Conservation (phyloP, 1,140 invertebrate genomes). For the Drosophila bifasciata region DNA sequence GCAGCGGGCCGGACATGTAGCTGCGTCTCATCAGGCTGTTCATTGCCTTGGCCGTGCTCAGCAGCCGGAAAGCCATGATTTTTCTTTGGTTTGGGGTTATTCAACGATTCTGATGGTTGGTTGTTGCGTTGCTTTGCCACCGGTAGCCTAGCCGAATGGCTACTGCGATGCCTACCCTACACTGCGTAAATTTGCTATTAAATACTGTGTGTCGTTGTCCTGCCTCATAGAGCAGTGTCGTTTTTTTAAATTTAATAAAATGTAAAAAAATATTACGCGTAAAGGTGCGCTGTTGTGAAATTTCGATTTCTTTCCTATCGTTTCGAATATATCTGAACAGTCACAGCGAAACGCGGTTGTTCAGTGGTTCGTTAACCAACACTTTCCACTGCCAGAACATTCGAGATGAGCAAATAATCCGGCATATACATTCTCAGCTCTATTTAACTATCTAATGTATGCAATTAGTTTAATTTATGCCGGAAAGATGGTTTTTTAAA, state of each 20-base stretch:
- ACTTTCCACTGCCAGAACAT: background rate
- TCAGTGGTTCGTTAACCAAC: background rate
- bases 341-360: too few species aligned
- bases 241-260: constrained; percentile 42
- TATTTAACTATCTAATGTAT: too few species aligned
- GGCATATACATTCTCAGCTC: too few species aligned
- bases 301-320: constrained; percentile 32
- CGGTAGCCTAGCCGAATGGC: constrained; percentile 5
- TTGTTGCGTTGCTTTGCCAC: constrained; percentile 21
- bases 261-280: constrained; percentile 57
- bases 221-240: constrained; percentile 48
- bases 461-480: too few species aligned
- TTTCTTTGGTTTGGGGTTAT: constrained; percentile 53
- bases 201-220: constrained; percentile 18
- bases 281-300: constrained; percentile 68
- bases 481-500: too few species aligned
- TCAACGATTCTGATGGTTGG: constrained; percentile 57
- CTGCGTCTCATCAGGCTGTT: constrained; percentile 61
- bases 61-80: constrained; percentile 74
- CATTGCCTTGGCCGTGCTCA: constrained; percentile 69
- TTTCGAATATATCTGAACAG: too few species aligned
- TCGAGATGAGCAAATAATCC: too few species aligned
- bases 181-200: constrained; percentile 51
- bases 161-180: constrained; percentile 15
- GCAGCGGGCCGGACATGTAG: constrained; percentile 54